phyloP scores from a whole-genome alignment of 2,888 invertebrate genomes.

The Bugula neritina region DNA sequence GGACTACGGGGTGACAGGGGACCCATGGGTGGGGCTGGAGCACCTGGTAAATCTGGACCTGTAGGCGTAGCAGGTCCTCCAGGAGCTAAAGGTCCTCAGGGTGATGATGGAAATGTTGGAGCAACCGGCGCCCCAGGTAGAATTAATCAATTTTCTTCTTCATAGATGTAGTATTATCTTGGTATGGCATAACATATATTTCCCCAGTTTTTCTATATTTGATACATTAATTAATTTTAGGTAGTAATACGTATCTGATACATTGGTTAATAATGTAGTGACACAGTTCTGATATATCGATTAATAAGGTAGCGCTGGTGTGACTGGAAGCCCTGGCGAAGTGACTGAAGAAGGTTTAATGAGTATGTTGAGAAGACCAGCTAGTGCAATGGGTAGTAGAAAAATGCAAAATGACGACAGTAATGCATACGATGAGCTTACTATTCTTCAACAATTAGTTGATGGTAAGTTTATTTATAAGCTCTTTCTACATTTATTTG shows the following conservation, averaged over 20 bases:
- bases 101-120: constrained; percentile 11
- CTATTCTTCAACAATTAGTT: not conserved
- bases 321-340: constrained; percentile 7
- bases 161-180: too few species aligned
- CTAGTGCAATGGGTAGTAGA: not conserved
- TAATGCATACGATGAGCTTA: constrained; percentile 21
- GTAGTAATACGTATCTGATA: too few species aligned
- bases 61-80: constrained; percentile 7
- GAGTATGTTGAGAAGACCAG: constrained; percentile 3
- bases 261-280: too few species aligned
- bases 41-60: constrained; percentile 22
- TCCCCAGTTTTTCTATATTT: too few species aligned
- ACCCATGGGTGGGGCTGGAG: constrained; percentile 1
- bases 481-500: not conserved
- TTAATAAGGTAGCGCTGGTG: not conserved
- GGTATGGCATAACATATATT: too few species aligned
- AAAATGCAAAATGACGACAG: constrained; percentile 7
- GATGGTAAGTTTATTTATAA: constrained; percentile 4
- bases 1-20: constrained; percentile 21
- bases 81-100: constrained; percentile 17
- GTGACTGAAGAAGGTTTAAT: not conserved
- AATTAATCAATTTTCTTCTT: too few species aligned
- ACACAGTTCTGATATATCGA: too few species aligned
- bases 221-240: too few species aligned
- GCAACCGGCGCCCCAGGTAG: constrained; percentile 4